These are phyloP conservation scores for Cryptotermes secundus DNA, from an alignment of 1,140 invertebrate genomes.

Conservation along the genomic window DNA sequence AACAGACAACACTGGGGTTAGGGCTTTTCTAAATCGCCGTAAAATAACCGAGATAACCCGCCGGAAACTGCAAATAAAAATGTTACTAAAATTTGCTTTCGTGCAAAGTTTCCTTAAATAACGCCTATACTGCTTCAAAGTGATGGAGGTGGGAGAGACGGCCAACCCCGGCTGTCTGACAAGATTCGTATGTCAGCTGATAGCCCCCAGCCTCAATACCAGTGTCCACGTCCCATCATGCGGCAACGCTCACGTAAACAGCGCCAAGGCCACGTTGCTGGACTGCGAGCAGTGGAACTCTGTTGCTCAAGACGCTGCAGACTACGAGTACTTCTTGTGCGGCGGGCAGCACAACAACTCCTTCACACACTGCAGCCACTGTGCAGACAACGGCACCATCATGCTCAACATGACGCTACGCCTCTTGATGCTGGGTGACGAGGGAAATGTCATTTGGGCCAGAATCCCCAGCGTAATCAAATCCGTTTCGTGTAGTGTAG, in stretches of 20 bases:
- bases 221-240: background rate
- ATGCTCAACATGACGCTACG: slow-evolving; percentile 1
- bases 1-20: no score
- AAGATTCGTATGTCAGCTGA: background rate
- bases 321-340: background rate
- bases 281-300: background rate
- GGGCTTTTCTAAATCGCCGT: no score
- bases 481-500: background rate
- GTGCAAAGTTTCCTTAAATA: no score
- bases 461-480: background rate
- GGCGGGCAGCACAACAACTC: no score
- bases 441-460: background rate
- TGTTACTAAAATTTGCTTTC: no score
- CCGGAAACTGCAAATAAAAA: no score
- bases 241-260: background rate
- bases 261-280: background rate
- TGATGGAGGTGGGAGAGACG: background rate
- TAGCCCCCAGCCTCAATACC: background rate
- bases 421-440: background rate
- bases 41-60: no score
- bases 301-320: background rate
- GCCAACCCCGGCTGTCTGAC: background rate
- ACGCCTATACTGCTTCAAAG: background rate
- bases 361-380: background rate
- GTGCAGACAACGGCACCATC: background rate